phyloP scores from a whole-genome alignment of 2,888 invertebrate genomes.

The Helicoverpa assulta region DNA sequence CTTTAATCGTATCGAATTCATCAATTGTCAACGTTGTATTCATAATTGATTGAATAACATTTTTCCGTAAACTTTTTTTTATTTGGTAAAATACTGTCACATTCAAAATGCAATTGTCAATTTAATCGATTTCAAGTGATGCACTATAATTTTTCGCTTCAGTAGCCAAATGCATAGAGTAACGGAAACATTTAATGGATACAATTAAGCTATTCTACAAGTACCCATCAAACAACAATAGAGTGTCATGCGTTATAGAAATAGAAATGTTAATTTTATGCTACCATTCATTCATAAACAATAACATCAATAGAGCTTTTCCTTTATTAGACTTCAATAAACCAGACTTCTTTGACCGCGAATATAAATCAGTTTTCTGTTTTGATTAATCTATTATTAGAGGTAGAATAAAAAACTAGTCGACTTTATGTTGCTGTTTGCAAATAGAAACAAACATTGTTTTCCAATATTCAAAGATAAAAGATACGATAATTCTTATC shows the following conservation, averaged over 20 bases:
- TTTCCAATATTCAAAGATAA: constrained; percentile 16
- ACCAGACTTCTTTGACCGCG: constrained; percentile 25
- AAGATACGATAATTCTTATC: constrained; percentile 16
- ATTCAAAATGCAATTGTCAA: too few relatives aligned
- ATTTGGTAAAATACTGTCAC: too few relatives aligned
- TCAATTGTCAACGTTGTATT: constrained; percentile 12
- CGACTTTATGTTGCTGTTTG: too few relatives aligned
- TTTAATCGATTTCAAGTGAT: too few relatives aligned
- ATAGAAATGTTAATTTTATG: constrained; percentile 43
- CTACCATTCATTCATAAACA: constrained; percentile 51
- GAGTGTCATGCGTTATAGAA: constrained; percentile 28
- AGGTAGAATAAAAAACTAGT: background rate
- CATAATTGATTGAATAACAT: background rate
- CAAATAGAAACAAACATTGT: background rate
- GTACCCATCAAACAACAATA: constrained; percentile 41
- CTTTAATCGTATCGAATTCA: background rate
- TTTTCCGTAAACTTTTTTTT: background rate
- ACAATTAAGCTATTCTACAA: constrained; percentile 23
- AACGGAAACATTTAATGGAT: constrained; percentile 21
- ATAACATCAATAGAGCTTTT: constrained; percentile 37
- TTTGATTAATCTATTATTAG: constrained; percentile 7
- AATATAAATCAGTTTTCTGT: constrained; percentile 20
- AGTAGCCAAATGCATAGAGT: constrained; percentile 7
- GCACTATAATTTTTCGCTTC: constrained; percentile 4
- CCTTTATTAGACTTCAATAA: constrained; percentile 36